phyloP scores from a whole-genome alignment of 2,888 invertebrate species.

The Chloroclystis v-ata region DNA sequence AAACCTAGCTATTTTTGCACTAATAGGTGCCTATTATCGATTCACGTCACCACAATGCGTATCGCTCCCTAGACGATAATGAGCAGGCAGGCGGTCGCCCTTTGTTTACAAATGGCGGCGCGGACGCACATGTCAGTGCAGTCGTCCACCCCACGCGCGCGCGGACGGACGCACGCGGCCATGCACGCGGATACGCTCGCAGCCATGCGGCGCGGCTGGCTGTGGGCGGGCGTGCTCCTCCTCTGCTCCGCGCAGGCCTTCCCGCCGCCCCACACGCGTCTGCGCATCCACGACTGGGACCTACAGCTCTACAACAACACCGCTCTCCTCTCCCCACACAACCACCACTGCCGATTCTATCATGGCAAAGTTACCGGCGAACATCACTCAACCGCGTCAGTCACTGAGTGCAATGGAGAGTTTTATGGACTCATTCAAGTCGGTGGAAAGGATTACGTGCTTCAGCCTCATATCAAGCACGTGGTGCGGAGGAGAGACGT shows the following conservation, averaged over 20 bases:
- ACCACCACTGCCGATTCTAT: constrained; percentile 66
- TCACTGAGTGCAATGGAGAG: constrained; percentile 74
- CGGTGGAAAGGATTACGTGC: constrained; percentile 62
- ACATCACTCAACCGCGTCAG: constrained; percentile 63
- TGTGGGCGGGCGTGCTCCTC: constrained; percentile 59
- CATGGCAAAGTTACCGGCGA: constrained; percentile 59
- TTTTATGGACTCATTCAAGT: constrained; percentile 74
- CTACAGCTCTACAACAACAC: constrained; percentile 62
- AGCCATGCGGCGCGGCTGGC: constrained; percentile 58
- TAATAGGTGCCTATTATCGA: no score
- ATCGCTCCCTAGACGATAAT: constrained; percentile 49
- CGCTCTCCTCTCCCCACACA: constrained; percentile 65
- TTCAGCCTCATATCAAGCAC: constrained; percentile 71
- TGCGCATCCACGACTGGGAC: constrained; percentile 63
- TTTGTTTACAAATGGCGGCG: constrained; percentile 75
- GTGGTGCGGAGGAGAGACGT: constrained; percentile 57
- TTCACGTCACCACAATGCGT: constrained; percentile 32
- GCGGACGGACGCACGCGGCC: constrained; percentile 70
- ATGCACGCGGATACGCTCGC: constrained; percentile 57
- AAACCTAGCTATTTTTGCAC: no score
- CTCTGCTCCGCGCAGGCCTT: constrained; percentile 43
- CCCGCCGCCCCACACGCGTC: constrained; percentile 46
- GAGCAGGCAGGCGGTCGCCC: constrained; percentile 65
- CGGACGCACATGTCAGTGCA: constrained; percentile 46
- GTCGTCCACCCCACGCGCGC: constrained; percentile 75